Evolutionary conservation across 2,797 vertebrate species (phyloP), one percentile per base, ranked within the genome.

Genomic region (Danio albolineatus): DNA sequence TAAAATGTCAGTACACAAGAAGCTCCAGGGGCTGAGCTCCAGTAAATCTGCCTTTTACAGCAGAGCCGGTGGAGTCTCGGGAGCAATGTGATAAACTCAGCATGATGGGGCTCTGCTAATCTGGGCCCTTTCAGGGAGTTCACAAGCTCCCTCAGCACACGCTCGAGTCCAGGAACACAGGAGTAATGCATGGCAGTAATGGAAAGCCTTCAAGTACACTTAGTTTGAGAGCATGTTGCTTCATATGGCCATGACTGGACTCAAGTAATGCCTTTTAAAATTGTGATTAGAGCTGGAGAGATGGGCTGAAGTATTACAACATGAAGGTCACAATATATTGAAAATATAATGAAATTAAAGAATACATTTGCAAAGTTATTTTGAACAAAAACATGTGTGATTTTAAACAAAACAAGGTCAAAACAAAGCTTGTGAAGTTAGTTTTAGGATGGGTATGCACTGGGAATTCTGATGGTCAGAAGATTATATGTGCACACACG

Each of bases 91-190:
- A 71, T 54, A 38, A 79, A 19, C 46, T 79, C 57, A 44, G 19
- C 16, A 61, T 64, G 57, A 71, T 28, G 46, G 43, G 38, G 44
- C 44, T 53, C 65, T 41, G 13, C 66, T 54, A 79, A 54, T 72
- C 48, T 54, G 19, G 57, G 57, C 19, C 48, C 48, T 53, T 79
- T 72, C 57, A 44, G 48, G 77, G 57, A 79, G 28, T 71, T 78
- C 66, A 70, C 19, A 43, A 28, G 57, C 57, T 79, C 67, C 57
- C 66, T 61, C 59, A 61, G 12, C 46, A 61, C 66, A 60, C 64
- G 36, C 53, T 59, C 46, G 59, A 49, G 21, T 48, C 43, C 14
- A 64, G 10, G 6, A 59, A 51, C 28, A 9, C 36, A 0, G 17
- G 10, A 6, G 16, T 38, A 38, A 60, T 60, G 28, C 12, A 59